Evolutionary conservation across 2,113 vertebrate species (phyloP), one percentile per base, ranked within the genome.

Genomic region (Pampusana beccarii): DNA sequence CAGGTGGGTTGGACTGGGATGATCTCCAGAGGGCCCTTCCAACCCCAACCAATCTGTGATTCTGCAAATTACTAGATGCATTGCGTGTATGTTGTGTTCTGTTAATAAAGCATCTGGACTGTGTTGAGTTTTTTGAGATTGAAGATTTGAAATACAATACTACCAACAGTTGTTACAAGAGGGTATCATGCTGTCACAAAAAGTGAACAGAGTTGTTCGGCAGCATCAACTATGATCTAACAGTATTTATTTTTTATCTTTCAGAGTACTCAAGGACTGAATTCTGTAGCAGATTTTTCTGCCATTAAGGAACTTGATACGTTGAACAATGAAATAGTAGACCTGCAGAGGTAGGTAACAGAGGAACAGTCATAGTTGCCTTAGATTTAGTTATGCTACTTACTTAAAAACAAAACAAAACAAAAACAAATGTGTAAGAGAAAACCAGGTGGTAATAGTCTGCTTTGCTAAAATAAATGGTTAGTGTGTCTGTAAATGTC

Each of bases 291-390:
- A 78, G 99, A 99, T 98, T 99, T 99, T 97, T 99, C 99, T 93
- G 99, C 99, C 93, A 99, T 99, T 98, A 99, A 99, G 96, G 99
- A 99, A 92, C 98, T 99, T 92, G 99, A 99, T 97, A 98, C 99
- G 0, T 98, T 99, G 95, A 99, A 98, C 97, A 99, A 99, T 84
- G 99, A 99, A 98, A 99, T 99, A 95, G 98, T 99, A 79, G 99
- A 99, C 85, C 97, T 99, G 74, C 99, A 99, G 97, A 99, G 98
- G 99, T 99, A 98, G 71, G 97, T 92, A 94, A 96, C 93, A 8
- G 93, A 82, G 88, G 88, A 93, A 29, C 60, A 54, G 23, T 80
- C 40, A 58, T 29, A 36, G 18, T 7, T 87, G 36, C 44, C 29
- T 93, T 64, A 44, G 20, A 67, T 84, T 50, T n/a, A 34, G 17